Evolutionary conservation across 2,113 vertebrate genomes (phyloP).

Genomic region (Acanthochromis polyacanthus): DNA sequence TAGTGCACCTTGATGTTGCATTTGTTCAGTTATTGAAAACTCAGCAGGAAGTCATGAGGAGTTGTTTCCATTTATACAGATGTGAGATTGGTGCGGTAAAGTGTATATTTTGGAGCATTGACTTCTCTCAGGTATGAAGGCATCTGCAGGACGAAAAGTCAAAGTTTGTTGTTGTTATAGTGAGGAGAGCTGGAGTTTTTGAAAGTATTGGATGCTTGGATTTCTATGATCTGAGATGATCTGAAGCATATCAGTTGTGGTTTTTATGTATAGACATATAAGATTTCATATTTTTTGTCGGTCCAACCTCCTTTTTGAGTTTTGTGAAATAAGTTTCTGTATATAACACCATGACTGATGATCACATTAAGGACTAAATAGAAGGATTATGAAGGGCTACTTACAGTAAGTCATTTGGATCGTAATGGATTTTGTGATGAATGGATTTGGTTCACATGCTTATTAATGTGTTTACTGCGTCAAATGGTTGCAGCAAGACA

Average conservation of each 20-base stretch:
- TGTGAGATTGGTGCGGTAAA: too few species aligned
- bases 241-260: not conserved
- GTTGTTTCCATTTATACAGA: too few species aligned
- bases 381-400: constrained; percentile 4
- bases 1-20: too few species aligned
- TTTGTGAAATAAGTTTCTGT: constrained; percentile 14
- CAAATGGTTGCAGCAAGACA: constrained; percentile 9
- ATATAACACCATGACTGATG: not conserved
- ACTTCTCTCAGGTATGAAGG: too few species aligned
- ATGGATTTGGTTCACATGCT: constrained; percentile 16
- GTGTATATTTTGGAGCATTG: too few species aligned
- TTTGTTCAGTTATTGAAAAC: too few species aligned
- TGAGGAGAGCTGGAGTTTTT: not conserved
- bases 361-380: not conserved
- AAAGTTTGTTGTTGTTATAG: too few species aligned
- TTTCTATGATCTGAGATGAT: not conserved
- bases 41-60: too few species aligned
- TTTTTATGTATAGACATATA: not conserved
- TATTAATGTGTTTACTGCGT: constrained; percentile 24
- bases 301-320: not conserved
- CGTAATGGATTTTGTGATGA: constrained; percentile 17
- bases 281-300: not conserved
- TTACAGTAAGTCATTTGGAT: constrained; percentile 11
- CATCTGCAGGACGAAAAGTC: too few species aligned
- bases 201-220: not conserved